phyloP scores from a whole-genome alignment of 2,113 vertebrate genomes.

The Ptychochromis oligacanthus region DNA sequence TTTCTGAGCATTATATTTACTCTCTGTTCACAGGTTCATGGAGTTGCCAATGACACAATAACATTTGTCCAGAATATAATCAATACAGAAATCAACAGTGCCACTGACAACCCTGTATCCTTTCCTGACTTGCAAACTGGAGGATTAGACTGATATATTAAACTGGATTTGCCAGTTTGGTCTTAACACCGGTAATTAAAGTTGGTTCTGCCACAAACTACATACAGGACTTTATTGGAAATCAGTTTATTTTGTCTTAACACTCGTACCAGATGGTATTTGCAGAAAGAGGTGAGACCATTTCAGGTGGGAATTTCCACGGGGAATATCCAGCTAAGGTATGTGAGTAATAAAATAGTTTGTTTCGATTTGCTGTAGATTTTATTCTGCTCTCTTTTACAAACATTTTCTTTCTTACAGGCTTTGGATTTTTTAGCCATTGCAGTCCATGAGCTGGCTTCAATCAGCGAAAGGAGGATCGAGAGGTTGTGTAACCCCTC shows the following conservation, averaged over 20 bases:
- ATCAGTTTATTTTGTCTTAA: constrained; percentile 41
- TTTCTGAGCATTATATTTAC: background rate
- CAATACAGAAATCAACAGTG: constrained; percentile 95
- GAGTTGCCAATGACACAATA: constrained; percentile 94
- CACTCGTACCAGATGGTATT: constrained; percentile 91
- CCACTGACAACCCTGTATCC: constrained; percentile 99
- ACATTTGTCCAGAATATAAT: constrained; percentile 94
- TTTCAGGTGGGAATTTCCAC: constrained; percentile 98
- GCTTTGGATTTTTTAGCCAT: constrained; percentile 90
- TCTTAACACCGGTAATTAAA: background rate
- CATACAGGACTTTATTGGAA: background rate
- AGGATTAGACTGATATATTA: background rate
- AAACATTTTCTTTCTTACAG: constrained; percentile 62
- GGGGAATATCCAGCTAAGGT: constrained; percentile 94
- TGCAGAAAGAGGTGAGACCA: constrained; percentile 93
- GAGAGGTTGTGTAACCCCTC: constrained; percentile 96
- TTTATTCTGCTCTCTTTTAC: background rate
- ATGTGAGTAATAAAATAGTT: background rate
- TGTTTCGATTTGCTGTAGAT: background rate
- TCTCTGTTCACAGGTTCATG: constrained; percentile 86
- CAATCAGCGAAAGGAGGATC: constrained; percentile 95
- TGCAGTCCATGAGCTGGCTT: constrained; percentile 93
- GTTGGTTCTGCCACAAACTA: background rate
- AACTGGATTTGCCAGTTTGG: background rate
- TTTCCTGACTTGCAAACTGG: constrained; percentile 51